Conservation (phyloP, 2,113 vertebrate genomes). For the Macaca nemestrina region DNA sequence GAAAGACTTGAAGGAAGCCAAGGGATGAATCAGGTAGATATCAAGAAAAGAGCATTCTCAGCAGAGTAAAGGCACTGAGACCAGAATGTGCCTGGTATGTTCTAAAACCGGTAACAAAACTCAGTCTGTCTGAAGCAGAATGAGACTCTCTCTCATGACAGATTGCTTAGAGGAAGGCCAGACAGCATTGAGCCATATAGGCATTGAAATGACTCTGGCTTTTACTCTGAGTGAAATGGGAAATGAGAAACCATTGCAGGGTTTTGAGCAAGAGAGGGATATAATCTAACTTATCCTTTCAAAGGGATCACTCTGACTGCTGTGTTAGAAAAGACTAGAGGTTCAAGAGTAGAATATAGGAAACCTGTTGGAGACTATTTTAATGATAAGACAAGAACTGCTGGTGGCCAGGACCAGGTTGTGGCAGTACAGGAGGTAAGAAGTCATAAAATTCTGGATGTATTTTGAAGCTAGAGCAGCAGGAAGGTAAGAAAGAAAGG, state of each 20-base stretch:
- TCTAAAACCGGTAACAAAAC: not conserved
- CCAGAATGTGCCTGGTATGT: not conserved
- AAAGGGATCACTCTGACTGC: not conserved
- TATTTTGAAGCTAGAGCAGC: not conserved
- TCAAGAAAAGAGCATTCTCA: not conserved
- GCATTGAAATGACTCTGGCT: not conserved
- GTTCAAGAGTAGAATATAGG: not conserved
- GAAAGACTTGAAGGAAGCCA: not conserved
- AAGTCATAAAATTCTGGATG: not conserved
- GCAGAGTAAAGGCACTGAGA: not conserved
- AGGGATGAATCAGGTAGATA: not conserved
- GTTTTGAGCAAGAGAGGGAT: not conserved
- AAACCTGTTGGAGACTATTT: not conserved
- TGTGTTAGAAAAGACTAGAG: not conserved
- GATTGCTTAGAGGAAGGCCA: not conserved
- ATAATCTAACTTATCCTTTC: not conserved
- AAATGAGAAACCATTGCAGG: not conserved
- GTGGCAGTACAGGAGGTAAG: not conserved
- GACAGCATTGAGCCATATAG: not conserved
- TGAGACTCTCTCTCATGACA: not conserved
- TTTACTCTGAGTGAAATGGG: not conserved
- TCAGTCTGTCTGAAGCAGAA: not conserved
- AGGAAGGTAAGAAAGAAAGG: not conserved
- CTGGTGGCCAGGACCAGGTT: not conserved
- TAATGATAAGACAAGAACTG: not conserved